Evolutionary conservation across 2,113 vertebrate species (phyloP), one percentile per base, ranked within the genome.

Genomic region (Cettia cetti): DNA sequence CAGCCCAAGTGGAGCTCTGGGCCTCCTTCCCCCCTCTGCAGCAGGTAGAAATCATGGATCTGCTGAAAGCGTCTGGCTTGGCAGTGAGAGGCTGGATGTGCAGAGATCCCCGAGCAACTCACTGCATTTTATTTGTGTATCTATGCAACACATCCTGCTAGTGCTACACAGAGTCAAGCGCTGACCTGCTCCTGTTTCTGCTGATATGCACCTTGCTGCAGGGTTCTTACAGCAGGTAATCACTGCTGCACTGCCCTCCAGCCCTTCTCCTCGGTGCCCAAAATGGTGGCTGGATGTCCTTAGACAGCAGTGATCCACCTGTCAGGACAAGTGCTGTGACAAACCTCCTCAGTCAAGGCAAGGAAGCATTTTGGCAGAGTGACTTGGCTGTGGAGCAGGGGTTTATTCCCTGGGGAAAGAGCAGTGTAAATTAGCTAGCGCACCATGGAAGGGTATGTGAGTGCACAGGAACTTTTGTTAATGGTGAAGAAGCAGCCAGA

Each of bases 61-160:
- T 13, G 5, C 74, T 79, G 64, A 40, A 74, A 49, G 69, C 1
- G 0, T 21, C 19, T 9, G 3, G 53, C 77, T 91, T 1, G 0
- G 70, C 4, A 1, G 37, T 1, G 8, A 82, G 35, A 31, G 33
- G 49, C 53, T 87, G 61, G 65, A 68, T 45, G 70, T 71, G 44
- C 80, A 15, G 68, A 75, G 69, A n/a, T 82, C 74, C 74, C 37
- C 0, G 0, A 33, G 22, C 3, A 0, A 50, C 30, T 39, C 31
- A 42, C 7, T 3, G 8, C 0, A 0, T 85, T 87, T 91, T 74
- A 61, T 86, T 91, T 90, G 54, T n/a, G 45, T 65, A 22, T 57
- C 63, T 83, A 10, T 0, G 0, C 79, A 71, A 65, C 53, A 45
- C 0, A 0, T 27, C 59, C 60, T 5, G 1, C 71, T 72, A 9